These are phyloP conservation scores for Drosophila atripex DNA, from an alignment of 2,888 invertebrate species.

Conservation along the genomic window DNA sequence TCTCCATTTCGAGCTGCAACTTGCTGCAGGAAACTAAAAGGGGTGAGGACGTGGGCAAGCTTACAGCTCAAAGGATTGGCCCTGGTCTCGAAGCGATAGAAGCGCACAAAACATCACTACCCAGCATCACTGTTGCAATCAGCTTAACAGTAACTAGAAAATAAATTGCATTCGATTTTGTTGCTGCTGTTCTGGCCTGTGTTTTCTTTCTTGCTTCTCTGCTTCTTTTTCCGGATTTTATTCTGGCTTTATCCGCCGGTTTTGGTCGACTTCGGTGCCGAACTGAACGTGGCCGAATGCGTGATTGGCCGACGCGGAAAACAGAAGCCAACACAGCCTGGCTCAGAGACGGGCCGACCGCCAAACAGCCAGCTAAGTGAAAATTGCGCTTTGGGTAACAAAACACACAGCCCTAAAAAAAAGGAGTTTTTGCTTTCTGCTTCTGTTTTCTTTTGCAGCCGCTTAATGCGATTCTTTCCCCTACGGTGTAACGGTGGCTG, in stretches of 20 bases:
- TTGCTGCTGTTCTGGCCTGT: slow-evolving; percentile 45
- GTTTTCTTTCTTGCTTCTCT: slow-evolving; percentile 19
- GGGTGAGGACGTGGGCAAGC: not conserved
- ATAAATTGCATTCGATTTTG: slow-evolving; percentile 79
- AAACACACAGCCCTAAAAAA: slow-evolving; percentile 15
- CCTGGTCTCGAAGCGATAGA: slow-evolving; percentile 15
- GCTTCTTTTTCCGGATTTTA: slow-evolving; percentile 32
- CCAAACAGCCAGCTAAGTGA: slow-evolving; percentile 42
- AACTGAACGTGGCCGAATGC: slow-evolving; percentile 51
- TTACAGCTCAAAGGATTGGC: slow-evolving; percentile 68
- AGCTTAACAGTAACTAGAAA: slow-evolving; percentile 80
- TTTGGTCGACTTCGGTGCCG: slow-evolving; percentile 6
- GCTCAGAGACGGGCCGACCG: slow-evolving; percentile 24
- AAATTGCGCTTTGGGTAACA: slow-evolving; percentile 44
- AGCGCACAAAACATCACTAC: slow-evolving; percentile 29
- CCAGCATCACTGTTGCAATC: slow-evolving; percentile 68
- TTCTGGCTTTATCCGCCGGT: slow-evolving; percentile 35
- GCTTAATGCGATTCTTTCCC: slow-evolving; percentile 56
- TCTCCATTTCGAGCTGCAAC: slow-evolving; percentile 10
- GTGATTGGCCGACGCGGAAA: slow-evolving; percentile 69
- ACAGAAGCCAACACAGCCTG: slow-evolving; percentile 47
- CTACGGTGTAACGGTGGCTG: not conserved
- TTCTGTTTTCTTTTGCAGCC: slow-evolving; percentile 60
- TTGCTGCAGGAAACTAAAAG: slow-evolving; percentile 7
- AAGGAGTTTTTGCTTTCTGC: too few relatives aligned